Conservation (phyloP, 2,113 vertebrate genomes). For the Prunella fulvescens region DNA sequence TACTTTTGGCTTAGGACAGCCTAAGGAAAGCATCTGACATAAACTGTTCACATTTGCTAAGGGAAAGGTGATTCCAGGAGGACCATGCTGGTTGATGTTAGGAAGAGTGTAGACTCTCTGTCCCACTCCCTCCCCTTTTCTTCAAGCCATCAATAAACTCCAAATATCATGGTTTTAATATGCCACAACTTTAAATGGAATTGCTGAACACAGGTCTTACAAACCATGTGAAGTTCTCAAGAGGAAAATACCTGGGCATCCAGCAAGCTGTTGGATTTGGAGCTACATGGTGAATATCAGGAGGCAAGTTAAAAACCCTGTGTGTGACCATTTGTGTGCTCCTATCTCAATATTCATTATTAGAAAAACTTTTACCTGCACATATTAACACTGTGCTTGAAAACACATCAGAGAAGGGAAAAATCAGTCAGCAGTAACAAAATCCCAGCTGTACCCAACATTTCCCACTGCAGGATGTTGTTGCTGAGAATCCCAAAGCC, state of each 20-base stretch:
- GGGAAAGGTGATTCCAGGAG: neutral
- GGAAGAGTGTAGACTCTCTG: neutral
- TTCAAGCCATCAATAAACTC: neutral
- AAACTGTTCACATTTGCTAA: neutral
- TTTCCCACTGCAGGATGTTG: neutral
- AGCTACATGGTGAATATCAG: neutral
- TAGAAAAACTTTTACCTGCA: neutral
- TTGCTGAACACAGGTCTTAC: neutral
- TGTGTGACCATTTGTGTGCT: neutral
- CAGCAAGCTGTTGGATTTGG: neutral
- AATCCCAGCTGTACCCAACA: neutral
- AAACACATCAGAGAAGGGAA: neutral
- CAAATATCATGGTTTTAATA: neutral
- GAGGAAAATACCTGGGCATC: neutral
- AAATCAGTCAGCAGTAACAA: neutral
- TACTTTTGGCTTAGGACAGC: neutral
- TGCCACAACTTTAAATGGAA: neutral
- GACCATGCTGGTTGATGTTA: neutral
- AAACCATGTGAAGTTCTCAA: neutral
- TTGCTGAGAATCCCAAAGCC: neutral
- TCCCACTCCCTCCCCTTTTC: fast-evolving
- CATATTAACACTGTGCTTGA: neutral
- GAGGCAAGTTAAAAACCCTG: neutral
- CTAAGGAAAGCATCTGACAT: neutral
- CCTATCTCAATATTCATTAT: neutral